These are phyloP conservation scores for Penaeus chinensis DNA, from an alignment of 1,140 invertebrate species.

Conservation along the genomic window DNA sequence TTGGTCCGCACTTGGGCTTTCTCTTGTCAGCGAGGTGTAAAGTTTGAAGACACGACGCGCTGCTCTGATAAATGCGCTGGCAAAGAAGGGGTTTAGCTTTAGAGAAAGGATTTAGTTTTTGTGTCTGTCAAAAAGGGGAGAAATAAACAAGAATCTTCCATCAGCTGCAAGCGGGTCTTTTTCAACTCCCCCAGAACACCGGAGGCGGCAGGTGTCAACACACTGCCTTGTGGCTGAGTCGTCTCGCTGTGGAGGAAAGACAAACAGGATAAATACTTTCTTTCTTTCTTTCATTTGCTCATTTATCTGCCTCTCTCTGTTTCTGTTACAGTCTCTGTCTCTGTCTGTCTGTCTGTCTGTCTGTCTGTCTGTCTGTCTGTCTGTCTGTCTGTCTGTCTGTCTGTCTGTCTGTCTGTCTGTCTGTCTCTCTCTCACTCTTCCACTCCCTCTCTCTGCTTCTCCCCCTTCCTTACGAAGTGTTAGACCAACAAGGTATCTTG, in stretches of 20 bases:
- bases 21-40: no score
- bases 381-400: background rate
- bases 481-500: background rate
- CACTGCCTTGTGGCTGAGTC: no score
- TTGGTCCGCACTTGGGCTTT: no score
- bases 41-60: no score
- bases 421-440: background rate
- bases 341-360: background rate
- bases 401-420: background rate
- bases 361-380: background rate
- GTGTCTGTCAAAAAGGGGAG: background rate
- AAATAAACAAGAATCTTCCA: no score
- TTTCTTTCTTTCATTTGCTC: background rate
- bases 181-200: no score
- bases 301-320: background rate
- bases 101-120: background rate
- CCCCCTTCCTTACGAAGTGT: background rate
- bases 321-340: background rate
- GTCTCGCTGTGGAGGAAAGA: no score
- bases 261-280: no score
- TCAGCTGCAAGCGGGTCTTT: no score
- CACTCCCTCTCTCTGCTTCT: background rate
- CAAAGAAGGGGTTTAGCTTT: no score
- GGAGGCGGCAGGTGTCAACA: no score
- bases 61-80: no score